Evolutionary conservation across 2,797 vertebrate genomes (phyloP), one percentile per base, ranked within the genome.

Genomic region (Intellagama lesueurii): DNA sequence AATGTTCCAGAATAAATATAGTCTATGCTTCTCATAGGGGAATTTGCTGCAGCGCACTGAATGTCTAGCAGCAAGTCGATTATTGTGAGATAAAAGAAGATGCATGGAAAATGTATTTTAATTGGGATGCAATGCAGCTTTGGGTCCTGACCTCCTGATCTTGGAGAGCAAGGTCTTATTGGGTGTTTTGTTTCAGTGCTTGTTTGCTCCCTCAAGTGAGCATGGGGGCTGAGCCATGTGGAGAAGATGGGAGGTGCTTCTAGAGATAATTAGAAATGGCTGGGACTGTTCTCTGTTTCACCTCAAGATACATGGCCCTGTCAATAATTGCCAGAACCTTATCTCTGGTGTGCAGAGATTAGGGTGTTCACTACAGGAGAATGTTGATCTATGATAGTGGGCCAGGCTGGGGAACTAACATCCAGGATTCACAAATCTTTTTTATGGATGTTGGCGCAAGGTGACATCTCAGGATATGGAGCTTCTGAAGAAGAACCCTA

Each of bases 1-100:
- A 96, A 91, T 93, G 94, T 91, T 92, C 93, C 90, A 94, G 94
- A 95, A 96, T 95, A 96, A 96, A 96, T 95, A 94, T 94, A 94
- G 92, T 92, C 92, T 93, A 81, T 11, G 93, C 94, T 94, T 95
- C 95, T 95, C 75, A 88, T 69, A 87, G 94, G 56, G 90, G 92
- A 89, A 73, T 75, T 93, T 44, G 52, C 93, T 90, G 92, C 68
- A 64, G 91, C 93, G 87, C 90, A 88, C 70, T 81, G 81, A 4
- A 26, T 68, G 86, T 92, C 92, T 93, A 87, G 6, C 70, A 92
- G 91, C 88, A 86, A 88, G 88, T 91, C 89, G 69, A 30, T 92
- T 83, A 77, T 19, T 24, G 75, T 0, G 1, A 82, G 80, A 83
- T 83, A 81, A 73, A 87, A 83, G 56, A 78, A 68, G 9, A 22